Base-by-base conservation (phyloP, 2,888 invertebrate genomes). In the Phrixothrix hirtus region DNA sequence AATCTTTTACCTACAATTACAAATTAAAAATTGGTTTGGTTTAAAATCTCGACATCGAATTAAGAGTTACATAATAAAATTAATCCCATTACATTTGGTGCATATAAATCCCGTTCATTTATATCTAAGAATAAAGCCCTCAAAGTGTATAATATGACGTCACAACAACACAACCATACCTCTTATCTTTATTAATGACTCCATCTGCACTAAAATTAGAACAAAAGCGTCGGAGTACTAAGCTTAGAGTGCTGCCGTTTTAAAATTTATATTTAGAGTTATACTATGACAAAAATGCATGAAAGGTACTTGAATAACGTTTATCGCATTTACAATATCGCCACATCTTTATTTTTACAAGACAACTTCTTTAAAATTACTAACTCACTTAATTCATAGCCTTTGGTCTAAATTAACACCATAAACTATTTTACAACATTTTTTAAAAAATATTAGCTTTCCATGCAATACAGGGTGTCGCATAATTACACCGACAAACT, bases 151-250 rank as follows among this genome's bases (percentile, higher is more conserved):
- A 45, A 39, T 37, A 44, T 61, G 61, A 60, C 59, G 58, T 60
- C 58, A 62, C 48, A 35, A 34, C 47, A 46, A 39, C 53, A 55
- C 50, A 58, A 53, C 55, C 54, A 54, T 57, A 54, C 60, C 54
- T 58, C 58, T 60, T 60, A 60, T 62, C 61, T 62, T 57, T 62
- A 60, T 60, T 62, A 62, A 60, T 60, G 58, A 60, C 58, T 57
- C 50, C 54, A 60, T 60, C 58, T 55, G 32, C 38, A 49, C 57
- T 60, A 61, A 60, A 57, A 52, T 62, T 60, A 58, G 60, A 62
- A 60, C 58, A 62, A 62, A 61, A 62, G 61, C 48, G 52, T 43
- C 54, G 48, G 54, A 47, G 44, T 42, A 53, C 52, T 27, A 42
- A 59, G 55, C 52, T 51, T 47, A 53, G 47, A 57, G 59, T 57